phyloP scores from a whole-genome alignment of 2,888 invertebrate species.

The Lycophotia porphyrea region DNA sequence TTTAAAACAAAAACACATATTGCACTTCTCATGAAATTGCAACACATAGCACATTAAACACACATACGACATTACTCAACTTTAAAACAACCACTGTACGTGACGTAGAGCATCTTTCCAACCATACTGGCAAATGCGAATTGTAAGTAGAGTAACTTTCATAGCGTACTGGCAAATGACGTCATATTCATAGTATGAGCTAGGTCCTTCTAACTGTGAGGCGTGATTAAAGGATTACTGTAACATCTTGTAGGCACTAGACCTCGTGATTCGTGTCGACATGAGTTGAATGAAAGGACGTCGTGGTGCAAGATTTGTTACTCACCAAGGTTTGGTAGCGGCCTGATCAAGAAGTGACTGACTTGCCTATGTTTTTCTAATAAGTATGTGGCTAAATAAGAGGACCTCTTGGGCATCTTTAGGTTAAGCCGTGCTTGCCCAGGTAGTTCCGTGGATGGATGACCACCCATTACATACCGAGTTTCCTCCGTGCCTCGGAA shows the following conservation, averaged over 20 bases:
- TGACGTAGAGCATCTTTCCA: conserved; percentile 28
- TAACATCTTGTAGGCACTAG: conserved; percentile 9
- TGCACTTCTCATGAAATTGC: neutral
- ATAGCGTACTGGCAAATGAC: conserved; percentile 20
- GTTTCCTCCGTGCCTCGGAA: too few relatives aligned
- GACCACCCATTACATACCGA: too few relatives aligned
- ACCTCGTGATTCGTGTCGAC: neutral
- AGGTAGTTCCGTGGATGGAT: too few relatives aligned
- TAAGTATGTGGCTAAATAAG: too few relatives aligned
- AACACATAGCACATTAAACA: neutral
- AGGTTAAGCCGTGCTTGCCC: too few relatives aligned
- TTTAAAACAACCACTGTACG: conserved; percentile 19
- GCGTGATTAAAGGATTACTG: conserved; percentile 25
- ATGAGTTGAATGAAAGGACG: too few relatives aligned
- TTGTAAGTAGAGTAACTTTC: conserved; percentile 19
- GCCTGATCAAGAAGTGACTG: neutral
- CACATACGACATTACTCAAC: conserved; percentile 3
- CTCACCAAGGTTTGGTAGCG: neutral
- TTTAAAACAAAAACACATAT: neutral
- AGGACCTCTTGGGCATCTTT: too few relatives aligned
- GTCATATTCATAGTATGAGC: conserved; percentile 11
- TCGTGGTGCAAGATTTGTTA: neutral
- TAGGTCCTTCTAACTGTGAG: neutral
- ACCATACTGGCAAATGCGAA: neutral
- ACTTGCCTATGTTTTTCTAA: neutral